A percentile compares a stretch with the other conserved stretches of the same genome.
These are phyloP conservation scores for Phyllopteryx taeniolatus DNA, from an alignment of 2,113 vertebrate genomes.

Conservation along the genomic window DNA sequence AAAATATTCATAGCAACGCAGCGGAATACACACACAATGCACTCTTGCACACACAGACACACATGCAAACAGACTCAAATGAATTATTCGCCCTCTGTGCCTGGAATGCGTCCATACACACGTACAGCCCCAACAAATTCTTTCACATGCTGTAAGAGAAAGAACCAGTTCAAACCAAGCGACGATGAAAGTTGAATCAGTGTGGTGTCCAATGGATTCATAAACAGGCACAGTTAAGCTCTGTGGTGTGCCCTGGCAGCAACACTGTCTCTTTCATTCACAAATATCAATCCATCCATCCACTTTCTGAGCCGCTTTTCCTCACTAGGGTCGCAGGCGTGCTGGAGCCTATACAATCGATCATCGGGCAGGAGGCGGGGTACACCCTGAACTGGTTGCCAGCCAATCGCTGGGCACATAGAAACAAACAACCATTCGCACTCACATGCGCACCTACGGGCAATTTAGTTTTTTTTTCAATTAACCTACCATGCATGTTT, in stretches of 20 bases:
- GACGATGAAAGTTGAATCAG: constrained; percentile 61
- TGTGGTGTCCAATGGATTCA: constrained; percentile 35
- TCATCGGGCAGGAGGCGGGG: too few species aligned
- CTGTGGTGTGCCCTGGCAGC: background rate
- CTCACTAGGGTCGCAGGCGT: too few species aligned
- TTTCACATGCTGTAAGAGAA: constrained; percentile 39
- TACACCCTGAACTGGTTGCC: too few species aligned
- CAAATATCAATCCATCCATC: constrained; percentile 32
- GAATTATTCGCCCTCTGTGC: constrained; percentile 15
- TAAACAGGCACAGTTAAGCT: constrained; percentile 22
- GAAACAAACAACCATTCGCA: too few species aligned
- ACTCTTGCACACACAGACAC: background rate
- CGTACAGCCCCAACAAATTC: constrained; percentile 17
- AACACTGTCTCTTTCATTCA: constrained; percentile 28
- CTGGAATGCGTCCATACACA: constrained; percentile 28
- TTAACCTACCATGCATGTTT: too few species aligned
- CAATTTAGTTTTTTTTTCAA: too few species aligned
- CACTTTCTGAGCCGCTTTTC: too few species aligned
- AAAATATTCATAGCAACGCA: constrained; percentile 53
- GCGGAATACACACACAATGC: background rate
- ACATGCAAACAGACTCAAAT: constrained; percentile 12
- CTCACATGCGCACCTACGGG: too few species aligned
- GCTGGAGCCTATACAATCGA: too few species aligned
- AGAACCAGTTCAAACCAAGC: constrained; percentile 47
- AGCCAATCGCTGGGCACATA: too few species aligned